Percentiles rank a stretch among this genome's conserved stretches.
Evolutionary conservation across 1,140 invertebrate genomes (phyloP).

Genomic region (Drosophila simulans): DNA sequence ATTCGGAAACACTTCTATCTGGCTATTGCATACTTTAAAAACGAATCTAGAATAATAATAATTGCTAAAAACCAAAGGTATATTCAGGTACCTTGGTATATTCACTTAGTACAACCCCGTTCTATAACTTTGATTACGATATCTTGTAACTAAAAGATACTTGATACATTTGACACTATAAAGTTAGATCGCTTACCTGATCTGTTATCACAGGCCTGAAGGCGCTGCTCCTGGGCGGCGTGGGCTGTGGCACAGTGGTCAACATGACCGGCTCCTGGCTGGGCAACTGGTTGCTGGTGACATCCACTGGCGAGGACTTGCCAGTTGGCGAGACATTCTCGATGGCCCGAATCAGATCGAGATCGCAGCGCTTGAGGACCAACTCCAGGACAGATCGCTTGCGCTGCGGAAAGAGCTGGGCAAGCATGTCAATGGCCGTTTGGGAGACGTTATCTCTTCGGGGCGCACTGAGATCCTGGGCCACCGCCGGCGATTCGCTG

Average conservation of each 20-base stretch:
- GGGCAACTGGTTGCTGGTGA: neutral
- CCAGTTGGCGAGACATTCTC: constrained; percentile 73
- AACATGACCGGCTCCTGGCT: constrained; percentile 10
- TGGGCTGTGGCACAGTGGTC: constrained; percentile 36
- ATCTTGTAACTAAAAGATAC: too few species aligned
- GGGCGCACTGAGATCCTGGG: constrained; percentile 62
- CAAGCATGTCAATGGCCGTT: constrained; percentile 92
- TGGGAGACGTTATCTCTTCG: constrained; percentile 85
- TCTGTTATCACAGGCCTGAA: constrained; percentile 71
- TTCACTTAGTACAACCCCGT: too few species aligned
- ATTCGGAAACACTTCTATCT: too few species aligned
- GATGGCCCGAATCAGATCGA: constrained; percentile 90
- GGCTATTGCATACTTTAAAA: too few species aligned
- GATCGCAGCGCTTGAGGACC: constrained; percentile 93
- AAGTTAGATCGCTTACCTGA: constrained; percentile 47
- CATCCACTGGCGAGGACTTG: constrained; percentile 6
- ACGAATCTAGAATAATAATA: too few species aligned
- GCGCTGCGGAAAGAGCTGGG: constrained; percentile 93
- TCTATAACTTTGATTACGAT: too few species aligned
- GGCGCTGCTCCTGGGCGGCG: constrained; percentile 64
- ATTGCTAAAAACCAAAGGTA: too few species aligned
- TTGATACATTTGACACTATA: too few species aligned
- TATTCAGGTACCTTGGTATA: too few species aligned
- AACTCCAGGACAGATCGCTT: constrained; percentile 95
- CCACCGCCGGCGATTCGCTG: constrained; percentile 39